Evolutionary conservation across 2,888 invertebrate species (phyloP), one percentile per base, ranked within the genome.

Genomic region (Melitaea athalia): DNA sequence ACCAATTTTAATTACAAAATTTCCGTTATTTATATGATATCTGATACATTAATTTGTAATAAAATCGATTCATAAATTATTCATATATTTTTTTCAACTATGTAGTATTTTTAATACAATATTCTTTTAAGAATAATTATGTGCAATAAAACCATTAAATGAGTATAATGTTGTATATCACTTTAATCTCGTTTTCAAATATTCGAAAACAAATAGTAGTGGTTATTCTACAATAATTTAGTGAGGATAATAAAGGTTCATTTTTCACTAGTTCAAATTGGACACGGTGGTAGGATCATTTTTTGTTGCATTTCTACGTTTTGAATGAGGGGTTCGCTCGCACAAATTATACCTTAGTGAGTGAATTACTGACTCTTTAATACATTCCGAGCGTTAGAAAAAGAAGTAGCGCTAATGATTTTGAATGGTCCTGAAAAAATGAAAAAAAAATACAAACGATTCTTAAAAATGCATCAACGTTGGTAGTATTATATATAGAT

Each of bases 181-280:
- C 53, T 14, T 12, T 31, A 1, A 14, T 31, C 38, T 38, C 59
- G 42, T 11, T 45, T 8, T 8, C 6, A 43, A 38, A 24, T 45
- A n/a, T 43, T n/a, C 43, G 14, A 17, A 68, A 59, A 71, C 69
- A 60, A 15, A 64, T 74, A 63, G 75, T 81, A 78, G 70, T 77
- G 77, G 70, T 66, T 63, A 69, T 77, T 74, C 77, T 75, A 84
- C 80, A 85, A 87, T 87, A 87, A 84, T 84, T 82, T 83, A 79
- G 80, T 82, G 81, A 82, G 83, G 81, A 84, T 88, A 89, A 89
- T 88, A 85, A 81, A 81, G 85, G 86, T 87, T 84, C 88, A 89
- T 89, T 89, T 89, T 89, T 88, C 88, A 89, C 88, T 84, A 84
- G 83, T 83, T 82, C 84, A 83, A 85, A 89, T 90, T 88, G 85